Base-by-base conservation (phyloP, 64 coral and sea anemone genomes). In the Porites australiensis region DNA sequence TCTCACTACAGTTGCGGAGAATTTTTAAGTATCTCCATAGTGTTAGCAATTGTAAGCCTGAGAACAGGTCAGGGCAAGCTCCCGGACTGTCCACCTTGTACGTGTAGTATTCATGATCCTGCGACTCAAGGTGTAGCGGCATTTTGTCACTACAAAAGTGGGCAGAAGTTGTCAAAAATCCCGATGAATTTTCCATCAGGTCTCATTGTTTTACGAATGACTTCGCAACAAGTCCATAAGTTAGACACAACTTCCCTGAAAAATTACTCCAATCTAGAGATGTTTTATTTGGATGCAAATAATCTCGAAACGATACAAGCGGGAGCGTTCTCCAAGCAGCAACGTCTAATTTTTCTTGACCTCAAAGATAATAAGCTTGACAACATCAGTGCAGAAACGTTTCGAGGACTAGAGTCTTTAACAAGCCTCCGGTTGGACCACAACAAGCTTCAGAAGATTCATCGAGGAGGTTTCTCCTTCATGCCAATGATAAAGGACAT, bases 241-340 rank as follows among this genome's bases (percentile, higher is more conserved):
- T 21, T 93, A 49, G 53, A 87, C 60, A 69, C 13, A 43, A 53
- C 82, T 9, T 93, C 91, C 7, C 69, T 93, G 61, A 3, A 79
- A 37, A 20, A 75, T 1, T 93, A 79, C 15, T 18, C 27, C 2
- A 87, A 78, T 74, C 48, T 93, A 6, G 8, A 86, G 5, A 8
- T 2, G 11, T 18, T 93, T 23, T 83, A 93, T 70, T 58, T 93
- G 62, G 22, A 83, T 79, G 79, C 71, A 65, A 93, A 93, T 49
- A 8, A 11, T 55, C 46, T 93, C 0, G 2, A 71, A 7, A 71
- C 8, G 9, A 93, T 93, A 20, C 45, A 87, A 87, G 23, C 65
- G n/a, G 70, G 91, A 58, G 54, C 91, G 3, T 93, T 93, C 14
- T 18, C 21, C 21, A 9, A 75, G 3, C 91, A 87, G 60, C 9